phyloP scores from a whole-genome alignment of 2,797 vertebrate genomes.

The Pempheris klunzingeri region DNA sequence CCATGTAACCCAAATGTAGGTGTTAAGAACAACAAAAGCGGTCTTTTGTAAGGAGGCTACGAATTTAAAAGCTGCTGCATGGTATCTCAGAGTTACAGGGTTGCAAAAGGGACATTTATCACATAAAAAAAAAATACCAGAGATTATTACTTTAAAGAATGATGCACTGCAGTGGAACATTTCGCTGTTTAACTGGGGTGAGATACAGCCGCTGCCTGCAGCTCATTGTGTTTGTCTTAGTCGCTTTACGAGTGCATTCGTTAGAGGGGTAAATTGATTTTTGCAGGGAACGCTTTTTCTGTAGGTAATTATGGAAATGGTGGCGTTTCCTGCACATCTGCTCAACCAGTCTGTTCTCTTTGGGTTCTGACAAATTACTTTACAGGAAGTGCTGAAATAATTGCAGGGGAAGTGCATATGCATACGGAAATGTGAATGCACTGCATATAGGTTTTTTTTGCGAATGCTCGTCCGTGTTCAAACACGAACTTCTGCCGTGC shows the following conservation, averaged over 20 bases:
- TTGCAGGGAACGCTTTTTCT: constrained; percentile 40
- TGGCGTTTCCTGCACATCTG: constrained; percentile 69
- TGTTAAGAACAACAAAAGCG: no score
- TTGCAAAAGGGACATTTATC: background rate
- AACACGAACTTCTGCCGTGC: background rate
- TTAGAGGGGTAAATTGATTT: constrained; percentile 59
- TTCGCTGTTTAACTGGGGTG: background rate
- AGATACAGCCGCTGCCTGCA: constrained; percentile 28
- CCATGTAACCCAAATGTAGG: no score
- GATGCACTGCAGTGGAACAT: constrained; percentile 1
- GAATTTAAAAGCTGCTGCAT: background rate
- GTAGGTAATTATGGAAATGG: constrained; percentile 66
- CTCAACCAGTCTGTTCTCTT: constrained; percentile 57
- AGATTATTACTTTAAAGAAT: constrained; percentile 7
- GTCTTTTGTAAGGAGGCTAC: background rate
- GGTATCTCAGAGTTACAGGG: background rate
- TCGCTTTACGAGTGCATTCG: constrained; percentile 46
- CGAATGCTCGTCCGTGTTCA: background rate
- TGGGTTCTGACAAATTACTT: constrained; percentile 59
- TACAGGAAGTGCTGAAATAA: constrained; percentile 42
- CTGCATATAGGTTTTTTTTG: background rate
- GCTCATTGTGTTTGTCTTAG: constrained; percentile 54
- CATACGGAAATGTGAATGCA: constrained; percentile 4
- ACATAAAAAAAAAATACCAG: background rate
- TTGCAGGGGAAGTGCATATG: constrained; percentile 14